Conservation (phyloP, 2,113 vertebrate genomes). For the Trogon melanurus region DNA sequence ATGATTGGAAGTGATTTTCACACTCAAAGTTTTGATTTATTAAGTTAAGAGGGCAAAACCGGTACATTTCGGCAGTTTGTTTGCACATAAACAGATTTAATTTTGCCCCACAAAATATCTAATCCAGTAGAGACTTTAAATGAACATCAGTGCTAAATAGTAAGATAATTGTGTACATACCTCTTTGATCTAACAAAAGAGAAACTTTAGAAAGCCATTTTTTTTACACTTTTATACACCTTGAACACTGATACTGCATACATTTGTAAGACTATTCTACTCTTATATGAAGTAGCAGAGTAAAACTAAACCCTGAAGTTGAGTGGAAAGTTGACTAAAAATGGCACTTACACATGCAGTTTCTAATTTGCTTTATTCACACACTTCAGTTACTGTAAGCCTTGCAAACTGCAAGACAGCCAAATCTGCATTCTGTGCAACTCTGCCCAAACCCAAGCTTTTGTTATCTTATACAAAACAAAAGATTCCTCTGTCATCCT, state of each 20-base stretch:
- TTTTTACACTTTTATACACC: neutral
- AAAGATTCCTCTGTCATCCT: neutral
- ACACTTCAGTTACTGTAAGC: neutral
- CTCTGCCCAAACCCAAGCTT: neutral
- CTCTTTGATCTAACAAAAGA: neutral
- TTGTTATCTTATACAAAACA: neutral
- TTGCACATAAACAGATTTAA: neutral
- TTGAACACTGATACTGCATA: neutral
- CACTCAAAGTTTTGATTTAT: neutral
- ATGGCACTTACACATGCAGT: constrained; percentile 18
- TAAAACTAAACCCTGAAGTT: constrained; percentile 4
- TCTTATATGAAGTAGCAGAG: neutral
- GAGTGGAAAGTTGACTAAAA: constrained; percentile 30
- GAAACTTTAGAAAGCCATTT: constrained; percentile 12
- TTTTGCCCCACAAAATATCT: constrained; percentile 9
- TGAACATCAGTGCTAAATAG: neutral
- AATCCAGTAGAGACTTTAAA: neutral
- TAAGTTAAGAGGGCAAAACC: neutral
- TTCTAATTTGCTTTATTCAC: constrained; percentile 15
- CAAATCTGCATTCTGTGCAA: neutral
- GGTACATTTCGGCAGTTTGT: neutral
- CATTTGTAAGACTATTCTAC: constrained; percentile 42
- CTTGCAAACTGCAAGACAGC: neutral
- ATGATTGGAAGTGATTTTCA: neutral
- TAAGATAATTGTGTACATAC: neutral